Base-by-base conservation (phyloP, 2,113 vertebrate genomes). In the Chunga burmeisteri region DNA sequence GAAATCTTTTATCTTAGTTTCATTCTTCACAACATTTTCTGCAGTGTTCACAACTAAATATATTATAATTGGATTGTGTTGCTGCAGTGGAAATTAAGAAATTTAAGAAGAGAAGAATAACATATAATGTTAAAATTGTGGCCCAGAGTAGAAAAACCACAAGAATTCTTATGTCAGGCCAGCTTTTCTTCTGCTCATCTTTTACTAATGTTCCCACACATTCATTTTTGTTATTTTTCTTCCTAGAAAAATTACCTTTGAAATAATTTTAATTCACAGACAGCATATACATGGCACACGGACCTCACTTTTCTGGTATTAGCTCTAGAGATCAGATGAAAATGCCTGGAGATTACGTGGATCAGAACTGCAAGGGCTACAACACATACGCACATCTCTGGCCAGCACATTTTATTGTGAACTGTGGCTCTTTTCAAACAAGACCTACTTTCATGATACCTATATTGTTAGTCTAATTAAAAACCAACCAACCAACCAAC, bases 201-300 rank as follows among this genome's bases (percentile, higher is more conserved):
- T 74, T 84, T 74, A 47, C 4, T 42, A 66, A 50, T 52, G 2
- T 25, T 56, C n/a, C 17, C 14, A 71, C 3, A 30, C 26, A 55
- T n/a, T 62, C 3, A 34, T 40, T 86, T 70, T 62, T 47, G 17
- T 20, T 3, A 30, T 19, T 75, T 75, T 89, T 50, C 12, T 71
- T 90, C 44, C 25, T 40, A 52, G 49, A 75, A 82, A n/a, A 50
- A 26, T 13, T 47, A 23, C 8, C 18, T 83, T 10, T 66, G 34
- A 83, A 94, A 80, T 46, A n/a, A 26, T 13, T 78, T 40, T 42
- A 74, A 7, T 78, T 67, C 18, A 47, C 26, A 53, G 23, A 23
- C 6, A 46, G 3, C 14, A 23, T 17, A 38, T 29, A 44, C 5
- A 15, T 12, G 32, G 10, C 19, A 58, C 44, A 62, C 0, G 2